Conservation (phyloP, 1,140 invertebrate species). For the Vanessa atalanta region DNA sequence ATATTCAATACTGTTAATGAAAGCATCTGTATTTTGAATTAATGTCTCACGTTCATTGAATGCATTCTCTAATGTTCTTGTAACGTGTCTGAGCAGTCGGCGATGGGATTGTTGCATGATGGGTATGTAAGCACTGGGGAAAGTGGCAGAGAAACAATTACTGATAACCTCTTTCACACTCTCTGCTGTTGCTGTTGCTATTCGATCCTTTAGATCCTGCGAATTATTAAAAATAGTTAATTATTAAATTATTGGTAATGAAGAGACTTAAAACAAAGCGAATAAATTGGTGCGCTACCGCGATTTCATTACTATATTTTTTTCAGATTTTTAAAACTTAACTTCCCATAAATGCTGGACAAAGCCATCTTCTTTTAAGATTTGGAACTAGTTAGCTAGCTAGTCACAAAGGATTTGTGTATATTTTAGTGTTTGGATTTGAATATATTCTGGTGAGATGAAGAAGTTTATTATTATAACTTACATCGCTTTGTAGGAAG, state of each 20-base stretch:
- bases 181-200: slow-evolving; percentile 51
- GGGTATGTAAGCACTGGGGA: slow-evolving; percentile 54
- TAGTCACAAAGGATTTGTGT: too few species aligned
- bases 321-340: too few species aligned
- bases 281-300: too few species aligned
- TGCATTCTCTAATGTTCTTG: slow-evolving; percentile 46
- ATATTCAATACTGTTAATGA: too few species aligned
- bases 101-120: slow-evolving; percentile 56
- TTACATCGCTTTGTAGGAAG: slow-evolving; percentile 60
- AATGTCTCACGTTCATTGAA: slow-evolving; percentile 55
- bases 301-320: too few species aligned
- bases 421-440: too few species aligned
- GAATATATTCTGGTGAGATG: too few species aligned
- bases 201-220: slow-evolving; percentile 55
- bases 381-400: too few species aligned
- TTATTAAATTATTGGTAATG: background rate
- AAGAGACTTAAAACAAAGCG: background rate
- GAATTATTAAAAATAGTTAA: background rate
- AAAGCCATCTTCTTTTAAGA: too few species aligned
- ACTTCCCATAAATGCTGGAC: too few species aligned
- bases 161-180: slow-evolving; percentile 50
- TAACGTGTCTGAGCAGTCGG: slow-evolving; percentile 51
- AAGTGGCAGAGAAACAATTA: slow-evolving; percentile 43
- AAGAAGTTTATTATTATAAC: slow-evolving; percentile 7
- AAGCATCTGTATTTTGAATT: background rate